Percentiles rank a stretch among this genome's conserved stretches.
Conservation (phyloP, 2,113 vertebrate species). For the Rattus rattus region DNA sequence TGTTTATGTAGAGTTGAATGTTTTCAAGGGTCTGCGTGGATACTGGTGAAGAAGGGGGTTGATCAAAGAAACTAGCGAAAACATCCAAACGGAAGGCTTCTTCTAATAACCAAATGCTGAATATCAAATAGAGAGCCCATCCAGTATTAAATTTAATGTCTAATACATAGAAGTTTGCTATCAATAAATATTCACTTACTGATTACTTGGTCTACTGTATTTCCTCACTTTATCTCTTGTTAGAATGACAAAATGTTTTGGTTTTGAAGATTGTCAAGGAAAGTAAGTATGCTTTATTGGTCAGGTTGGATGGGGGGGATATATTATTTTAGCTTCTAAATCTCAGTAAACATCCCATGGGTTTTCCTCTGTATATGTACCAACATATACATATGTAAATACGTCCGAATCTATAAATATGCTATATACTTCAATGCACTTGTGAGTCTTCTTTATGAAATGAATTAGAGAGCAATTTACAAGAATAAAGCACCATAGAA, state of each 20-base stretch:
- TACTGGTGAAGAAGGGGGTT: neutral
- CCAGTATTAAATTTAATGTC: constrained; percentile 52
- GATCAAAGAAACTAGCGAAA: constrained; percentile 33
- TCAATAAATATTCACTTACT: constrained; percentile 40
- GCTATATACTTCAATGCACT: constrained; percentile 44
- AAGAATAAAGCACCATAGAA: constrained; percentile 75
- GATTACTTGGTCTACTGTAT: constrained; percentile 1
- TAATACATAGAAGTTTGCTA: constrained; percentile 43
- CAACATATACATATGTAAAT: constrained; percentile 39
- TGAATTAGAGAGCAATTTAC: constrained; percentile 59
- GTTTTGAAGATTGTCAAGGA: constrained; percentile 34
- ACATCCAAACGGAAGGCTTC: neutral
- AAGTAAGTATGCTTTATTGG: constrained; percentile 38
- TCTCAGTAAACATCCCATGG: neutral
- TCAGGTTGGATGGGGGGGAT: constrained; percentile 37
- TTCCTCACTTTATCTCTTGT: constrained; percentile 32
- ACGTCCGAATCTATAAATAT: constrained; percentile 42
- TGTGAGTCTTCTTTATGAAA: constrained; percentile 63
- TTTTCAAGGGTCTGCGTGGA: constrained; percentile 56
- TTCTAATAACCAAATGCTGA: constrained; percentile 35
- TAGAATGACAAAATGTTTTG: neutral
- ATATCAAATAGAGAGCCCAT: neutral
- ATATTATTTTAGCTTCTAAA: constrained; percentile 28
- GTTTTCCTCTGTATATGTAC: constrained; percentile 50
- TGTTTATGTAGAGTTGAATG: constrained; percentile 44